These are phyloP conservation scores for Synchiropus splendidus DNA, from an alignment of 2,113 vertebrate genomes.

Conservation along the genomic window DNA sequence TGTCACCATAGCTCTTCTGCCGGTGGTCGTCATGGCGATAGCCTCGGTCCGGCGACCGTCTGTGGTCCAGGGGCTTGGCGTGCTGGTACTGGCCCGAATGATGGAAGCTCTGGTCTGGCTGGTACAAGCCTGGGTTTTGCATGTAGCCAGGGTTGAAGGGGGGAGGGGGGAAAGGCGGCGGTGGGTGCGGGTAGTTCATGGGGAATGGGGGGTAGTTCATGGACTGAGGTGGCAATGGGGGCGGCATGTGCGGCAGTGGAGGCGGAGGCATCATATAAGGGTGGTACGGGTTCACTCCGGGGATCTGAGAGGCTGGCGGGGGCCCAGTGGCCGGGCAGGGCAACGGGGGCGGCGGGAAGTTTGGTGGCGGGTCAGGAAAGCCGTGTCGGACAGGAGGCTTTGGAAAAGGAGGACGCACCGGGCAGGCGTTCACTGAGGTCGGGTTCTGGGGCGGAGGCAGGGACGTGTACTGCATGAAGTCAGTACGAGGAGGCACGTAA, in stretches of 20 bases:
- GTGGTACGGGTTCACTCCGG: conserved; percentile 75
- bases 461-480: conserved; percentile 84
- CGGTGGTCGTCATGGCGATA: conserved; percentile 77
- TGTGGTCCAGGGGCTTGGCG: conserved; percentile 68
- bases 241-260: conserved; percentile 69
- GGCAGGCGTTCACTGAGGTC: conserved; percentile 71
- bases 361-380: conserved; percentile 79
- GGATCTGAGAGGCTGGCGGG: conserved; percentile 45
- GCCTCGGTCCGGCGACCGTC: conserved; percentile 77
- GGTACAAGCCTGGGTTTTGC: conserved; percentile 61
- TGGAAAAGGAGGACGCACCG: conserved; percentile 73
- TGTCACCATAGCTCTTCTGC: conserved; percentile 75
- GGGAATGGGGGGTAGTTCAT: conserved; percentile 81
- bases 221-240: conserved; percentile 70
- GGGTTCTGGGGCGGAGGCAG: conserved; percentile 69
- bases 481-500: conserved; percentile 76
- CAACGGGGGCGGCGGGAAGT: conserved; percentile 80
- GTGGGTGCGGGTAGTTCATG: conserved; percentile 75
- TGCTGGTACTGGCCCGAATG: conserved; percentile 71
- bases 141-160: conserved; percentile 73
- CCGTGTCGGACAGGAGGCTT: conserved; percentile 74
- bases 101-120: conserved; percentile 65
- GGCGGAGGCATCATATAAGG: conserved; percentile 78
- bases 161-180: conserved; percentile 64
- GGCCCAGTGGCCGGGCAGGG: conserved; percentile 65